These are phyloP conservation scores for Cenopis cana DNA, from an alignment of 2,888 invertebrate genomes.

Conservation along the genomic window DNA sequence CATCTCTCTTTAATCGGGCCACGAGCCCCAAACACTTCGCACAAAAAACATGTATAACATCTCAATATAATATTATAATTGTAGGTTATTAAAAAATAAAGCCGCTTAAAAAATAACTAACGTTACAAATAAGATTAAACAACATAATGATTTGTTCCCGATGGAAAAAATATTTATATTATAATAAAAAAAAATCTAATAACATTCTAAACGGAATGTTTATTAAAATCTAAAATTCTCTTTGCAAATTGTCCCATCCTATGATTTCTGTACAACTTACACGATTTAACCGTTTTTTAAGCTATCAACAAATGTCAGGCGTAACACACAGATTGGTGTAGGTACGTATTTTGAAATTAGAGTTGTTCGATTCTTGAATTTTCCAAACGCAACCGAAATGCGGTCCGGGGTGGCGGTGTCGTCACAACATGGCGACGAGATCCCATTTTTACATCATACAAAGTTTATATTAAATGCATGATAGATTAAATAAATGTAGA, in stretches of 20 bases:
- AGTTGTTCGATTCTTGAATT: constrained; percentile 71
- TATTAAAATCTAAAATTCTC: constrained; percentile 82
- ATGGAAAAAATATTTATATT: constrained; percentile 79
- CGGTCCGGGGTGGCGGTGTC: constrained; percentile 76
- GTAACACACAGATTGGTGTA: constrained; percentile 76
- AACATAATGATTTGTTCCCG: constrained; percentile 85
- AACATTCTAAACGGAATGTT: constrained; percentile 85
- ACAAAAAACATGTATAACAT: constrained; percentile 84
- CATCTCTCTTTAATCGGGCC: constrained; percentile 78
- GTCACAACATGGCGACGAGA: constrained; percentile 66
- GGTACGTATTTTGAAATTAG: constrained; percentile 61
- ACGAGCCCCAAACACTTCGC: constrained; percentile 78
- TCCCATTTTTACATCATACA: constrained; percentile 44
- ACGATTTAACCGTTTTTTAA: constrained; percentile 79
- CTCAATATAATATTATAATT: constrained; percentile 81
- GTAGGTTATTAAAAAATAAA: constrained; percentile 81
- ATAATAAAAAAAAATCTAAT: constrained; percentile 77
- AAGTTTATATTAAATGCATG: constrained; percentile 76
- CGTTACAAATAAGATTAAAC: constrained; percentile 85
- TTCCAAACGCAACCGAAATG: constrained; percentile 69
- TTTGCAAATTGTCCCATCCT: constrained; percentile 85
- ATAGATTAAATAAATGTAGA: constrained; percentile 68
- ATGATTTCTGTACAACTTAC: constrained; percentile 83
- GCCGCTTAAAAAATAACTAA: constrained; percentile 84
- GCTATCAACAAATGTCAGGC: constrained; percentile 81